Evolutionary conservation across 2,113 vertebrate genomes (phyloP), one percentile per base, ranked within the genome.

Genomic region (Rhynchomys soricoides): DNA sequence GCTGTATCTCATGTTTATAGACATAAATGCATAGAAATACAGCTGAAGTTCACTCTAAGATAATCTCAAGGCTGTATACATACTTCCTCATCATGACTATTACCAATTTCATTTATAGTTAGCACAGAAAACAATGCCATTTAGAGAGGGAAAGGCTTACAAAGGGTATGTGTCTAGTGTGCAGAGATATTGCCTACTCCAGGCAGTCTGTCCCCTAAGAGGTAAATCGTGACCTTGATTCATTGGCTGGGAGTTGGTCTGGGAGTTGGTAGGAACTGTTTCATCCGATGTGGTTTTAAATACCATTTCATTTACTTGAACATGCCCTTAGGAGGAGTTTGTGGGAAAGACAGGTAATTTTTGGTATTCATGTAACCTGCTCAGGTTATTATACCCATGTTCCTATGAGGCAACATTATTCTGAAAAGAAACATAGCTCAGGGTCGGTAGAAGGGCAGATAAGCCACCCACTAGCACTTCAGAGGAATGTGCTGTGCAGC

Each of bases 31-130:
- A 57, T 64, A 29, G 70, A 83, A 86, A 90, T 88, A 43, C 13
- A 64, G 70, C 24, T 78, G n/a, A 92, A 92, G 57, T 81, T 95
- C 37, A 62, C 40, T 16, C 40, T 43, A 86, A 88, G 68, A 93
- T 81, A 86, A 85, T 21, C 16, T 78, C 86, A 17, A 90, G 70
- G 50, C n/a, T 82, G n/a, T 9, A 66, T 75, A 59, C 13, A 37
- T 86, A 52, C 87, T 96, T 91, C 40, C 37, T 82, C 55, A 26
- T n/a, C 31, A 86, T 82, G 93, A 73, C 77, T 77, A 83, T 70
- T 68, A 85, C 55, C 88, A 50, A 3, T 74, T 91, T 66, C 21
- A 75, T 52, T 74, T 81, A 57, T 77, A 70, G 91, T 71, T 91
- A 75, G 40, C 66, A 59, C 34, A 71, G 79, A 70, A 89, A 94